phyloP scores from a whole-genome alignment of 2,797 vertebrate genomes.

The Enteromius fasciolatus region DNA sequence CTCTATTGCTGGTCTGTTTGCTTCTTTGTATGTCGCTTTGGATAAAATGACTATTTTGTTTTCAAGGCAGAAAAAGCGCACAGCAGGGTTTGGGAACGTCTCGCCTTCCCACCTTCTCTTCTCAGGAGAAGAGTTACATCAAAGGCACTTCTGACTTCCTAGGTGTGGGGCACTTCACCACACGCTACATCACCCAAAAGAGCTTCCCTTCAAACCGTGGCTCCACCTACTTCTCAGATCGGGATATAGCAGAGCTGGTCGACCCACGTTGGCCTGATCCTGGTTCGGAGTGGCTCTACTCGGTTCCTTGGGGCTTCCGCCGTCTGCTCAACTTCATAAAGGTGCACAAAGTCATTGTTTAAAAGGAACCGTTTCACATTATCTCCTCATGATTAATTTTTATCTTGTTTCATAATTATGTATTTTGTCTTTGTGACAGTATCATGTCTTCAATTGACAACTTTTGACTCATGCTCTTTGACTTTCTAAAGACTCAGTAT shows the following conservation, averaged over 20 bases:
- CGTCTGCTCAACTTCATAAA: slow-evolving; percentile 92
- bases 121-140: slow-evolving; percentile 90
- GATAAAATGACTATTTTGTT: neutral
- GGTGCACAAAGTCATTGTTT: slow-evolving; percentile 69
- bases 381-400: slow-evolving; percentile 5
- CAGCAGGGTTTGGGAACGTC: slow-evolving; percentile 86
- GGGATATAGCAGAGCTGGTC: slow-evolving; percentile 86
- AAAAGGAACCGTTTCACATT: neutral
- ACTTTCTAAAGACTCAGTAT: slow-evolving; percentile 84
- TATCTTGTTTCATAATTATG: neutral
- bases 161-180: slow-evolving; percentile 91
- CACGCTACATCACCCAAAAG: slow-evolving; percentile 87
- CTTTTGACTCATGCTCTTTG: neutral
- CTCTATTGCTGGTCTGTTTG: too few species aligned
- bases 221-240: slow-evolving; percentile 86
- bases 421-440: slow-evolving; percentile 6
- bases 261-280: slow-evolving; percentile 90
- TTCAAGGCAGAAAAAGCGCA: slow-evolving; percentile 85
- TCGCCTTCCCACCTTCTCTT: slow-evolving; percentile 86
- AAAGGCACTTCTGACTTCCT: slow-evolving; percentile 93
- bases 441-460: neutral
- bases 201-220: slow-evolving; percentile 75
- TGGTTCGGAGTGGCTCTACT: slow-evolving; percentile 88
- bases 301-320: slow-evolving; percentile 93
- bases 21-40: too few species aligned